Evolutionary conservation across 2,888 invertebrate genomes (phyloP), one percentile per base, ranked within the genome.

Genomic region (Drosophila robusta): DNA sequence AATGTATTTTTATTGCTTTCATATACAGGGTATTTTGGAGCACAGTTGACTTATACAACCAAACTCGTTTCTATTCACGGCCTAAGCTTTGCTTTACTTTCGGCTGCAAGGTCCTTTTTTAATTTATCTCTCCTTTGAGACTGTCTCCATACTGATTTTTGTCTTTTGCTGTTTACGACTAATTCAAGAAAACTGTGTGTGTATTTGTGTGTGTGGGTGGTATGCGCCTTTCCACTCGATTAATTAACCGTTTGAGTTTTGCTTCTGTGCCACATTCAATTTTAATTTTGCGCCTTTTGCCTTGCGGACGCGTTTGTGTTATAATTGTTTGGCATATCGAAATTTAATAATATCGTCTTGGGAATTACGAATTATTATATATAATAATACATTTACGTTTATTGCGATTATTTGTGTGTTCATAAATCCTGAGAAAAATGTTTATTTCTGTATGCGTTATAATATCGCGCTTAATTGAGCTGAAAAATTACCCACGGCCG

Each of bases 141-240:
- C 76, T 44, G 44, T 44, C 29, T 52, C 29, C 47, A 44, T 50
- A 56, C 68, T 63, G 63, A 66, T 69, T 65, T 87, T 87, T 83
- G 78, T 74, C 77, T 80, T 83, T 77, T 79, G 65, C 62, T 66
- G 32, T 60, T 64, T 63, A 54, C 64, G 66, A 61, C 76, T 73
- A 79, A 79, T 64, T 79, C 67, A 56, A 62, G 44, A 51, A 54
- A 75, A 60, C 52, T 64, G 26, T 26, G n/a, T 32, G 22, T 36
- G 14, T 51, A 38, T 55, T 5, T 46, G 34, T 42, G 45, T 41
- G 14, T n/a, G n/a, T n/a, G n/a, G n/a, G n/a, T n/a, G n/a, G n/a
- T n/a, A 54, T 47, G 49, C 67, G 65, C 70, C 50, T 62, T 83
- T 87, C 78, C 83, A 78, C 73, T 80, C 73, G 69, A 88, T 80